phyloP scores from a whole-genome alignment of 1,140 invertebrate genomes.

The Sycobia sp. region DNA sequence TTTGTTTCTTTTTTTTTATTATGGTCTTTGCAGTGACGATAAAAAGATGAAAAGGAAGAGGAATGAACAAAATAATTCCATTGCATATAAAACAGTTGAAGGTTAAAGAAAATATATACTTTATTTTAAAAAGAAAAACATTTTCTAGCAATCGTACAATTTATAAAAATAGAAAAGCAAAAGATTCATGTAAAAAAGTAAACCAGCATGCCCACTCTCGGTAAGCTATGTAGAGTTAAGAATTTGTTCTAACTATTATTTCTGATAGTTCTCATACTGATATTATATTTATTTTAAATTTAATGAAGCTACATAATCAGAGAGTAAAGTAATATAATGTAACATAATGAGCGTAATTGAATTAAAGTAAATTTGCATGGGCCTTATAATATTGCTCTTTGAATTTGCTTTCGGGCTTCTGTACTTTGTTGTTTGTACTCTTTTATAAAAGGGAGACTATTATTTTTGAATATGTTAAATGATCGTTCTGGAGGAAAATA shows the following conservation, averaged over 20 bases:
- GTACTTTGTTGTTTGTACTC: not conserved
- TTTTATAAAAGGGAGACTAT: conserved; percentile 13
- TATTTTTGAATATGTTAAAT: not conserved
- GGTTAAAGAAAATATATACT: no score
- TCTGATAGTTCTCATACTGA: conserved; percentile 27
- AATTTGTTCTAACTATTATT: conserved; percentile 20
- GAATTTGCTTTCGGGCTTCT: conserved; percentile 17
- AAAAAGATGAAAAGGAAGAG: conserved; percentile 1
- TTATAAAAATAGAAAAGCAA: no score
- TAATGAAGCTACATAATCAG: conserved; percentile 14
- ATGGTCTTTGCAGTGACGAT: conserved; percentile 2
- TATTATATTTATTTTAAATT: conserved; percentile 25
- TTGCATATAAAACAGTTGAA: no score
- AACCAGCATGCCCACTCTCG: conserved; percentile 11
- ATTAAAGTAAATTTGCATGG: no score
- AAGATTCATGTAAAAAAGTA: no score
- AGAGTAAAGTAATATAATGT: not conserved
- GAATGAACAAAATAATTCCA: conserved; percentile 2
- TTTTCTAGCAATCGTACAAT: conserved; percentile 12
- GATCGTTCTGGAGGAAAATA: conserved; percentile 7
- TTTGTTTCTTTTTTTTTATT: conserved; percentile 21
- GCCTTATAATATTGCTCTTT: conserved; percentile 8
- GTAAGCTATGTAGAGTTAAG: conserved; percentile 21
- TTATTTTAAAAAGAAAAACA: conserved; percentile 11
- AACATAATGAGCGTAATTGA: not conserved